Percentiles rank a stretch among this genome's conserved stretches.
These are phyloP conservation scores for Polymixis lichenea DNA, from an alignment of 2,888 invertebrate species.

Conservation along the genomic window DNA sequence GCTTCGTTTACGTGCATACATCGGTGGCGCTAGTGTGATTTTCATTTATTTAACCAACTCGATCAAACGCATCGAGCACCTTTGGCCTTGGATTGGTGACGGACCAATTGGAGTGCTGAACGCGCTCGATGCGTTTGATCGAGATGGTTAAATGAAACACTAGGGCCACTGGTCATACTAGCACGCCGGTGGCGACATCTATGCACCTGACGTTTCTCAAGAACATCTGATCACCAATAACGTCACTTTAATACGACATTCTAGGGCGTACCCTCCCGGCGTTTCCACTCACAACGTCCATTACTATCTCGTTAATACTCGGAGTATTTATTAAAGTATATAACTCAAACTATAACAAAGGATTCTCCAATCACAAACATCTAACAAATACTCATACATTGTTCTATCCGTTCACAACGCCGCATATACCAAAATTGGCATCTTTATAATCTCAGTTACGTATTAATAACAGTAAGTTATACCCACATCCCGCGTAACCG, in stretches of 20 bases:
- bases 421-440: slow-evolving; percentile 66
- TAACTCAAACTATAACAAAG: slow-evolving; percentile 32
- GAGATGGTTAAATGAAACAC: too few relatives aligned
- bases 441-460: slow-evolving; percentile 68
- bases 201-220: too few relatives aligned
- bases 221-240: too few relatives aligned
- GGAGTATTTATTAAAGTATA: slow-evolving; percentile 9
- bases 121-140: too few relatives aligned
- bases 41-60: too few relatives aligned
- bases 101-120: too few relatives aligned
- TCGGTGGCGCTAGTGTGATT: too few relatives aligned
- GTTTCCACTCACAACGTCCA: neutral
- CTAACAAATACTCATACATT: slow-evolving; percentile 35
- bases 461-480: slow-evolving; percentile 72
- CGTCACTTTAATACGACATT: neutral
- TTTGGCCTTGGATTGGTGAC: too few relatives aligned
- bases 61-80: too few relatives aligned
- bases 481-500: slow-evolving; percentile 61
- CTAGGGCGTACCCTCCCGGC: neutral
- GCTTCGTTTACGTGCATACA: neutral
- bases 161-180: neutral
- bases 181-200: neutral
- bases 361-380: slow-evolving; percentile 11
- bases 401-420: slow-evolving; percentile 35
- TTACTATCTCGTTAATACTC: slow-evolving; percentile 14